Percentiles rank a stretch among this genome's conserved stretches.
Conservation (phyloP, 2,888 invertebrate genomes). For the Vanessa cardui region DNA sequence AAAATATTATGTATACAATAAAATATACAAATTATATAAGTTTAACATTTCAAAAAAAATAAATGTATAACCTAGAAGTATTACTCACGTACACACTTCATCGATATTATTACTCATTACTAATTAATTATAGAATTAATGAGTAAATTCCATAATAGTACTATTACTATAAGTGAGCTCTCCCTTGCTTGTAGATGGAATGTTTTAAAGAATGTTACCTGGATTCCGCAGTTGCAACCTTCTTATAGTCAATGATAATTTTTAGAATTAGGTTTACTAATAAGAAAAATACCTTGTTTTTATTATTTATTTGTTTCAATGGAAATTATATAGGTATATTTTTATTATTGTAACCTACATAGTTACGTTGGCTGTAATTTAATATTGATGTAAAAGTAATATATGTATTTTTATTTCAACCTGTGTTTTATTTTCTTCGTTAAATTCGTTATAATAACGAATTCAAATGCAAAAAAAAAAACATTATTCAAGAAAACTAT, state of each 20-base stretch:
- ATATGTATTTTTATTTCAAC: slow-evolving; percentile 83
- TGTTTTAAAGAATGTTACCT: slow-evolving; percentile 78
- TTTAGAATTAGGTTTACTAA: slow-evolving; percentile 76
- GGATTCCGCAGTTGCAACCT: slow-evolving; percentile 70
- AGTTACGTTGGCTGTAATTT: slow-evolving; percentile 83
- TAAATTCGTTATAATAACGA: not conserved
- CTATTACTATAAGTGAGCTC: slow-evolving; percentile 75
- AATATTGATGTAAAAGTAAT: slow-evolving; percentile 83
- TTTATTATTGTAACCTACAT: slow-evolving; percentile 82
- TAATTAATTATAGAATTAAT: slow-evolving; percentile 76
- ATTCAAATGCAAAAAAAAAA: no score
- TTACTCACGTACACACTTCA: slow-evolving; percentile 54
- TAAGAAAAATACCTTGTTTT: slow-evolving; percentile 80
- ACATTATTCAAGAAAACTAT: no score
- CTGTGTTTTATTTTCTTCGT: slow-evolving; percentile 57
- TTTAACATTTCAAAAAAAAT: slow-evolving; percentile 10
- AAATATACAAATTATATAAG: slow-evolving; percentile 19
- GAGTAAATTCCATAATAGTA: slow-evolving; percentile 79
- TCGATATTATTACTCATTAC: slow-evolving; percentile 68
- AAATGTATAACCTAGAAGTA: not conserved
- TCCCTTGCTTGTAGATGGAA: slow-evolving; percentile 79
- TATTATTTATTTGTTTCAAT: slow-evolving; percentile 82
- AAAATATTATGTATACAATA: slow-evolving; percentile 20
- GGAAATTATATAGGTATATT: slow-evolving; percentile 82
- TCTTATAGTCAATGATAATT: slow-evolving; percentile 78